A percentile compares a stretch with the other conserved stretches of the same genome.
These are phyloP conservation scores for Gouania willdenowi DNA, from an alignment of 2,797 vertebrate genomes.

Conservation along the genomic window DNA sequence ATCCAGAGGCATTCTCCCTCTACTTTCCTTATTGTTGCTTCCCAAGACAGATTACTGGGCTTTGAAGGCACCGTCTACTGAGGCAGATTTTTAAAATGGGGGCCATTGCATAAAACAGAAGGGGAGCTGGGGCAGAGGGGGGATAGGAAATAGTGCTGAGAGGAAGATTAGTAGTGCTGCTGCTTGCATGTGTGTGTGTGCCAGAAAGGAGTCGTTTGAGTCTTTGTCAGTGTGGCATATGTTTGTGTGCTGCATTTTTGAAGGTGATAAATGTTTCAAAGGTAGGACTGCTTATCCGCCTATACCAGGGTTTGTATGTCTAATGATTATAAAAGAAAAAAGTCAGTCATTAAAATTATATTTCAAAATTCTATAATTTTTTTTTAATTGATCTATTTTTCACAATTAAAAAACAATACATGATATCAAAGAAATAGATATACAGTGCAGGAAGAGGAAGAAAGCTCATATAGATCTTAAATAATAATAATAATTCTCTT, in stretches of 20 bases:
- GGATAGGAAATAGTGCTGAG: slow-evolving; percentile 25
- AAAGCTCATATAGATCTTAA: too few relatives aligned
- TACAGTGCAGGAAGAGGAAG: too few relatives aligned
- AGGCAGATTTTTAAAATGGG: slow-evolving; percentile 52
- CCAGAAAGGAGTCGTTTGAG: slow-evolving; percentile 16
- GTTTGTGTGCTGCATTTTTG: slow-evolving; percentile 24
- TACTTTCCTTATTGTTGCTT: slow-evolving; percentile 41
- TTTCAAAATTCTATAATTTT: too few relatives aligned
- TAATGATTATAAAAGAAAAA: too few relatives aligned
- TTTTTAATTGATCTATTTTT: too few relatives aligned
- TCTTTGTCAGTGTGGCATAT: slow-evolving; percentile 21
- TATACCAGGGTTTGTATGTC: too few relatives aligned
- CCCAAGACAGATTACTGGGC: slow-evolving; percentile 59
- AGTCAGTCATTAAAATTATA: too few relatives aligned
- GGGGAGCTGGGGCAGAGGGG: slow-evolving; percentile 11
- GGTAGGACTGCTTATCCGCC: slow-evolving; percentile 35
- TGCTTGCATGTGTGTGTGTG: slow-evolving; percentile 2
- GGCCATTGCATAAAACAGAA: slow-evolving; percentile 32
- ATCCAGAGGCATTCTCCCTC: slow-evolving; percentile 41
- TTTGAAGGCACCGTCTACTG: slow-evolving; percentile 53
- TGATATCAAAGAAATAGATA: too few relatives aligned
- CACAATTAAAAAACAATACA: too few relatives aligned
- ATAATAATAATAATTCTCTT: too few relatives aligned
- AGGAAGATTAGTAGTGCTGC: slow-evolving; percentile 44
- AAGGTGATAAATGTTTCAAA: slow-evolving; percentile 31